phyloP scores from a whole-genome alignment of 2,797 vertebrate genomes.

The Macrochelys suwanniensis region DNA sequence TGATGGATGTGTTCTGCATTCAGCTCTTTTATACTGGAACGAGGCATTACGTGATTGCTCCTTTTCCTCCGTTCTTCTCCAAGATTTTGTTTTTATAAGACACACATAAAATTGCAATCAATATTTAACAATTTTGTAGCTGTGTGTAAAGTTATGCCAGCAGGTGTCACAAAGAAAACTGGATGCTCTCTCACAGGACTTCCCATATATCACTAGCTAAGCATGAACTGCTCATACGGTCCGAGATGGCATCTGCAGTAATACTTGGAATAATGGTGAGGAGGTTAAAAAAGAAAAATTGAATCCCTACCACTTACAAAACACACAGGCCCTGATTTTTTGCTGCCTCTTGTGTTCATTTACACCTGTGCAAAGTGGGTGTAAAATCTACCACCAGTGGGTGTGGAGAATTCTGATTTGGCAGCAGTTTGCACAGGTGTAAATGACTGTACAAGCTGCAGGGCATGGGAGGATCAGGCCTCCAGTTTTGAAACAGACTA shows the following conservation, averaged over 20 bases:
- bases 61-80: conserved; percentile 12
- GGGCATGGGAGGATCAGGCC: neutral
- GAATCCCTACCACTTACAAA: neutral
- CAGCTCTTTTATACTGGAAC: neutral
- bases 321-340: neutral
- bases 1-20: neutral
- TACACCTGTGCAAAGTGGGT: neutral
- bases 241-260: neutral
- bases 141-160: neutral
- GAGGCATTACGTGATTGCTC: conserved; percentile 26
- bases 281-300: neutral
- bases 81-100: conserved; percentile 29
- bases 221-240: neutral
- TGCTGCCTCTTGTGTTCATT: neutral
- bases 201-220: neutral
- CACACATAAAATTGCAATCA: conserved; percentile 18
- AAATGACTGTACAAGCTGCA: neutral
- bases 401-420: neutral
- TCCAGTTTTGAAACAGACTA: neutral
- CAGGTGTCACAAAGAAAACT: neutral
- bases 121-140: conserved; percentile 19
- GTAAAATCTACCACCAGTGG: neutral
- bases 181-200: neutral
- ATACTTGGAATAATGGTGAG: neutral
- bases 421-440: neutral